Evolutionary conservation across 2,113 vertebrate species (phyloP).

Genomic region (pig (Sus scrofa)): DNA sequence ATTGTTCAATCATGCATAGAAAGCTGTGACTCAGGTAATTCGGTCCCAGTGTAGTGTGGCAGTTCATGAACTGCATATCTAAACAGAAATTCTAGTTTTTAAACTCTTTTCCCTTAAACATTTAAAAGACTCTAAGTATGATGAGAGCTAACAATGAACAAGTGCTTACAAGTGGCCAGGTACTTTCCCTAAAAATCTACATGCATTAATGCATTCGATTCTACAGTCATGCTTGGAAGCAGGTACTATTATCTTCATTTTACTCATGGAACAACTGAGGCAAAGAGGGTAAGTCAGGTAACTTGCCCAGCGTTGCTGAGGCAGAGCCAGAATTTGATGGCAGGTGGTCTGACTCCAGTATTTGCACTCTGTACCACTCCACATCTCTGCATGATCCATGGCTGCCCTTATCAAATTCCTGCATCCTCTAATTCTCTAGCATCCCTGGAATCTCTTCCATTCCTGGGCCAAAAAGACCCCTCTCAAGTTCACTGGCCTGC

Average conservation of each 20-base stretch:
- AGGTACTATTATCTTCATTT: neutral
- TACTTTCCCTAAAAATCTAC: neutral
- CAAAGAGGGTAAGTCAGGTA: neutral
- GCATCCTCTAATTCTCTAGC: neutral
- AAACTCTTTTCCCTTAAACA: neutral
- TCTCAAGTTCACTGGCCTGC: neutral
- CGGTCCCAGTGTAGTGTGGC: neutral
- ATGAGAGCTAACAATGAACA: too few relatives aligned
- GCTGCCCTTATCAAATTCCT: neutral
- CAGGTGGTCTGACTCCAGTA: neutral
- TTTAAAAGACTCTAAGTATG: neutral
- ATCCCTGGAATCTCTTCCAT: neutral
- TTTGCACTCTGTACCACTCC: neutral
- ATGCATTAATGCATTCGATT: neutral
- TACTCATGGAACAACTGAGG: neutral
- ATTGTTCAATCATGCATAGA: neutral
- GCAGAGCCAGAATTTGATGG: neutral
- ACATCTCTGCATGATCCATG: rapidly evolving
- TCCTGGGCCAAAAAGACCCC: neutral
- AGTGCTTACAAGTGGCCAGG: neutral
- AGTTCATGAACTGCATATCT: neutral
- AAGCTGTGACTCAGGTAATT: neutral
- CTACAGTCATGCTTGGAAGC: neutral
- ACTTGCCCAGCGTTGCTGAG: neutral
- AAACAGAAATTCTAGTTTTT: neutral